phyloP scores from a whole-genome alignment of 2,888 invertebrate species.

The Cataglyphis rosenhaueri region DNA sequence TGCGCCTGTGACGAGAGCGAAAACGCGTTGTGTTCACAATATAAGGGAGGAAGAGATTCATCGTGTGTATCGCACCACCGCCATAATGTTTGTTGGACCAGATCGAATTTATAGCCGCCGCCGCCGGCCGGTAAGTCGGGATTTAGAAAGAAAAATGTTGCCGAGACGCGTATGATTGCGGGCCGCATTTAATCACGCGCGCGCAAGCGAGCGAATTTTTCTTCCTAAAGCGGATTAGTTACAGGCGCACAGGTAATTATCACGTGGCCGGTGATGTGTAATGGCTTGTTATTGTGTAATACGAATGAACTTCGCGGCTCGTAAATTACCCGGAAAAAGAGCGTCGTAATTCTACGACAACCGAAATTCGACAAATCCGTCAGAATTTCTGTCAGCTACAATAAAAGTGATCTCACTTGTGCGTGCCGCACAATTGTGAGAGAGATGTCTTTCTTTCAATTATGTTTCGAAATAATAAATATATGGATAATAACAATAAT shows the following conservation, averaged over 20 bases:
- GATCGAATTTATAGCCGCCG: constrained; percentile 32
- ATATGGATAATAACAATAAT: neutral
- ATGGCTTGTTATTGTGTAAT: constrained; percentile 43
- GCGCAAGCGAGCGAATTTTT: constrained; percentile 31
- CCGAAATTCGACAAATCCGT: constrained; percentile 35
- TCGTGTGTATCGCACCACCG: constrained; percentile 6
- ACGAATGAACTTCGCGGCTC: constrained; percentile 32
- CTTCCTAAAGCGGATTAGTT: constrained; percentile 48
- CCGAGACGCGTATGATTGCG: constrained; percentile 48
- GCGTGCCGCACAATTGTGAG: neutral
- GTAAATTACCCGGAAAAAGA: constrained; percentile 36
- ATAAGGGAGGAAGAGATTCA: neutral
- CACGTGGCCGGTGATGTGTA: constrained; percentile 3
- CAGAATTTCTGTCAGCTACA: constrained; percentile 36
- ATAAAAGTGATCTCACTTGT: constrained; percentile 24
- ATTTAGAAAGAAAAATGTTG: constrained; percentile 42
- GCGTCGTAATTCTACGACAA: constrained; percentile 19
- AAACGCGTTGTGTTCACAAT: neutral
- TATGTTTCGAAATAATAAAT: neutral
- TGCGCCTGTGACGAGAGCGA: neutral
- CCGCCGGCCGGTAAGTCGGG: constrained; percentile 36
- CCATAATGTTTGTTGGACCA: constrained; percentile 12
- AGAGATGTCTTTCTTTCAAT: neutral
- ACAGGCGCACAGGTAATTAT: constrained; percentile 37
- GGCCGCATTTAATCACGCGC: constrained; percentile 40